Percentiles rank a stretch among this genome's conserved stretches.
phyloP scores from a whole-genome alignment of 2,797 vertebrate species.

The Sebastes dallii region DNA sequence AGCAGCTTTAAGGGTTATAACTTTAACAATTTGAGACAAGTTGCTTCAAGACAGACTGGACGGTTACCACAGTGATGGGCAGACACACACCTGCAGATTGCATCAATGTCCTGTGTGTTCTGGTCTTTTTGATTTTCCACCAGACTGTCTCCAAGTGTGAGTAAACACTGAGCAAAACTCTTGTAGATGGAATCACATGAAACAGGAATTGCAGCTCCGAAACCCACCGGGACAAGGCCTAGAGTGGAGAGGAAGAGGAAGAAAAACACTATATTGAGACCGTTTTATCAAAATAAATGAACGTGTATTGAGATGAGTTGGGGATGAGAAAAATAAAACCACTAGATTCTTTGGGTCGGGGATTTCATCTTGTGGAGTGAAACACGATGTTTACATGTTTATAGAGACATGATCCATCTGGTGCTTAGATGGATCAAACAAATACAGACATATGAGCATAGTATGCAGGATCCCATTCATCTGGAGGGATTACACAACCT shows the following conservation, averaged over 20 bases:
- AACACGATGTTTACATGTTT: conserved; percentile 10
- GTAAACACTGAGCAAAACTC: conserved; percentile 92
- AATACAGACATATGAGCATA: conserved; percentile 53
- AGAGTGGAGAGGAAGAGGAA: not conserved
- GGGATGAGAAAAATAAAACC: not conserved
- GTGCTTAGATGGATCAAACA: conserved; percentile 57
- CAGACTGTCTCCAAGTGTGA: conserved; percentile 92
- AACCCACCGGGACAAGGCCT: conserved; percentile 66
- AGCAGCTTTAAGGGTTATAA: not conserved
- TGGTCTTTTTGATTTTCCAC: conserved; percentile 80
- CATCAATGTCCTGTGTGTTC: conserved; percentile 85
- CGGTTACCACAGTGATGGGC: not conserved
- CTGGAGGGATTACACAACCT: conserved; percentile 64
- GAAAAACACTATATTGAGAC: not conserved
- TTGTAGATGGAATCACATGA: conserved; percentile 91
- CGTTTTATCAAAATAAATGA: not conserved
- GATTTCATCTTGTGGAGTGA: conserved; percentile 33
- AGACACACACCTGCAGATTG: conserved; percentile 88
- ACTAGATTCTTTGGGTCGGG: not conserved
- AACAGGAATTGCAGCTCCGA: conserved; percentile 69
- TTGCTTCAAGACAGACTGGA: not conserved
- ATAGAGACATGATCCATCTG: conserved; percentile 21
- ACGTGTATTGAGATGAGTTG: not conserved
- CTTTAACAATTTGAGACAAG: not conserved
- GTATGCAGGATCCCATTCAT: conserved; percentile 44